These are phyloP conservation scores for Trissonchulus sp. DNA, from an alignment of 2,888 invertebrate genomes.

Conservation along the genomic window DNA sequence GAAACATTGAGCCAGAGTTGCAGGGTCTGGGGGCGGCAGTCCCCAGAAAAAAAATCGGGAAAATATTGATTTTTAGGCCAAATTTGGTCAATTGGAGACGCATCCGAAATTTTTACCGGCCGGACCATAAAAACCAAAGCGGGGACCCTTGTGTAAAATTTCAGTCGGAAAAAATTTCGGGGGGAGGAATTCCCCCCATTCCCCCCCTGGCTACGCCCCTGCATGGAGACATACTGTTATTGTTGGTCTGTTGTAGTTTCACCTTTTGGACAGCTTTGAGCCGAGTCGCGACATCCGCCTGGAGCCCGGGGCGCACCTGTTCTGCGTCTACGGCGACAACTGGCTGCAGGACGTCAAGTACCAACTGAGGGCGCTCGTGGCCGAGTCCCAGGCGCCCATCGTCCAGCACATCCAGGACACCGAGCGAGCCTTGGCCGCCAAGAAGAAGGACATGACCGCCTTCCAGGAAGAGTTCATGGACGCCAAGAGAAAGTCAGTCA, in stretches of 20 bases:
- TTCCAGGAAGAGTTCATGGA: slow-evolving; percentile 49
- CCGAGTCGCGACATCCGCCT: slow-evolving; percentile 25
- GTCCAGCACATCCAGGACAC: slow-evolving; percentile 28
- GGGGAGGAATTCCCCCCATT: too few species aligned
- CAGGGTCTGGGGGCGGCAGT: too few species aligned
- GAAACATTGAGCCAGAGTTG: too few species aligned
- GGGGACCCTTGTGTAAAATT: too few species aligned
- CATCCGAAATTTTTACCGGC: too few species aligned
- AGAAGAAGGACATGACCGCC: slow-evolving; percentile 45
- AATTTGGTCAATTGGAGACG: too few species aligned
- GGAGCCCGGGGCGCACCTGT: slow-evolving; percentile 41
- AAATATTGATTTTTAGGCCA: too few species aligned
- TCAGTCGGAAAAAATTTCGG: too few species aligned
- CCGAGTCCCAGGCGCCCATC: slow-evolving; percentile 14
- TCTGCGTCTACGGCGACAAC: slow-evolving; percentile 52
- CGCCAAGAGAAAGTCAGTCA: slow-evolving; percentile 43
- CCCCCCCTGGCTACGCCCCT: too few species aligned
- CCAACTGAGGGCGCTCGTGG: slow-evolving; percentile 17
- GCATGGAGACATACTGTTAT: too few species aligned
- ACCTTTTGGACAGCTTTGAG: slow-evolving; percentile 42
- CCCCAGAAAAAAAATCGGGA: too few species aligned
- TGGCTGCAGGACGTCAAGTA: slow-evolving; percentile 48
- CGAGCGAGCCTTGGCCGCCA: slow-evolving; percentile 40
- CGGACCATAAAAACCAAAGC: too few species aligned
- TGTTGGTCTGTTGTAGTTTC: slow-evolving; percentile 27